Base-by-base conservation (phyloP, 2,888 invertebrate genomes). In the Prosopocoilus inquinatus region DNA sequence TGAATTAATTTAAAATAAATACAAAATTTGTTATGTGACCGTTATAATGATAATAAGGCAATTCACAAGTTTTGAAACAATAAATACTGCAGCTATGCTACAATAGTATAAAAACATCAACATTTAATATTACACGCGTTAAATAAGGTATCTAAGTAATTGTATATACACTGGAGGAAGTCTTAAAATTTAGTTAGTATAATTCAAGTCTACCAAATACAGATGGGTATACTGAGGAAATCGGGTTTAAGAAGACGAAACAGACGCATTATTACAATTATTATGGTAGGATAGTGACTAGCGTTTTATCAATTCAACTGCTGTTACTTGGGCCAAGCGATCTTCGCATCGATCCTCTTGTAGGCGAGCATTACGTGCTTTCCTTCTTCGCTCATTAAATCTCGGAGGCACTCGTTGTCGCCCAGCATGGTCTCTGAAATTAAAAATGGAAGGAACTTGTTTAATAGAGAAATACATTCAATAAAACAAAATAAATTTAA, bases 301-400 rank as follows among this genome's bases (percentile, higher is more conserved):
- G 68, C 20, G 20, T 63, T 62, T 58, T 59, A 60, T 58, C 58
- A 60, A 54, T 66, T 62, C 11, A 50, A 50, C 70, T 70, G 68
- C 70, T 70, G 68, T 62, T 84, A 83, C 63, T 84, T 84, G 53
- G 96, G 96, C 96, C 96, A 97, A 55, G 96, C 96, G 66, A 97
- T 96, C 80, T 96, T 96, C 28, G 96, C 96, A 73, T 96, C 96
- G 75, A 92, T 91, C 60, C 96, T 83, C 79, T 96, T 96, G 80
- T 94, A 97, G 12, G 95, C 96, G 76, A 97, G 85, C 75, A 94
- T 90, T 78, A 93, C 94, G 71, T 94, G 91, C 72, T 89, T 89
- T 50, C 88, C 89, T 65, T 84, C 87, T 65, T 84, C 87, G 64
- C 83, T 83, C 75, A 91, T 88, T 38, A 95, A 86, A 71, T 91